A percentile compares a stretch with the other conserved stretches of the same genome.
Evolutionary conservation across 2,113 vertebrate species (phyloP).

Genomic region (Coreoperca whiteheadi): DNA sequence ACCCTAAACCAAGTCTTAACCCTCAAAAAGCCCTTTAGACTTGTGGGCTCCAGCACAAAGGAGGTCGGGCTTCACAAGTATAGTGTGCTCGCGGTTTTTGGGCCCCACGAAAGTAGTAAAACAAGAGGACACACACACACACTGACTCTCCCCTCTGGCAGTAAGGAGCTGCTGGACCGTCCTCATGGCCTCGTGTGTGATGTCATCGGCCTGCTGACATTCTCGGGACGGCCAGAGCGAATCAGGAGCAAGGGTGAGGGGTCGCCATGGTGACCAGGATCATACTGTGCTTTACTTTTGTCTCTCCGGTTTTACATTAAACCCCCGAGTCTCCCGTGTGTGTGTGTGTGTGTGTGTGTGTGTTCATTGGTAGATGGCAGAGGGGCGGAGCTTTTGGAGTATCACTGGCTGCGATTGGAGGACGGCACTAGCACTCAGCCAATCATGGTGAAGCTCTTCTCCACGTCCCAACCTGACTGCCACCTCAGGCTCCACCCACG

Average conservation of each 20-base stretch:
- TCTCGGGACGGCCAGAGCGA: constrained; percentile 79
- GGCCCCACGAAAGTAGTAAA: no score
- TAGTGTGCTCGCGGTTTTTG: no score
- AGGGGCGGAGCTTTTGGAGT: constrained; percentile 77
- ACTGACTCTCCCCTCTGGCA: neutral
- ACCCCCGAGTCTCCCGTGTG: no score
- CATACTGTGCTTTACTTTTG: no score
- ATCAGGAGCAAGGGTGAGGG: constrained; percentile 78
- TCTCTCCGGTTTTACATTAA: no score
- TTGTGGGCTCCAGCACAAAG: no score
- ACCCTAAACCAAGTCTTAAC: no score
- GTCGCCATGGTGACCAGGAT: neutral
- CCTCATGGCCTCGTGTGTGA: constrained; percentile 73
- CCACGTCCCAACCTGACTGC: constrained; percentile 84
- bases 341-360: constrained; percentile 5
- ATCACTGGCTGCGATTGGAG: constrained; percentile 82
- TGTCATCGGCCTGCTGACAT: constrained; percentile 81
- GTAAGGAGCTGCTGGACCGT: constrained; percentile 63
- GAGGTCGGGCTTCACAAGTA: no score
- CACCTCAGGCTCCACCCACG: constrained; percentile 78
- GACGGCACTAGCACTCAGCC: constrained; percentile 76
- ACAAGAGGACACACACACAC: no score
- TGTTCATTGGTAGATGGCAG: constrained; percentile 56
- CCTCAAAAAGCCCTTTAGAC: no score
- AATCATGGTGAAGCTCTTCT: constrained; percentile 83